A percentile compares a stretch with the other conserved stretches of the same genome.
Conservation (phyloP, 2,888 invertebrate species). For the Automeris io region DNA sequence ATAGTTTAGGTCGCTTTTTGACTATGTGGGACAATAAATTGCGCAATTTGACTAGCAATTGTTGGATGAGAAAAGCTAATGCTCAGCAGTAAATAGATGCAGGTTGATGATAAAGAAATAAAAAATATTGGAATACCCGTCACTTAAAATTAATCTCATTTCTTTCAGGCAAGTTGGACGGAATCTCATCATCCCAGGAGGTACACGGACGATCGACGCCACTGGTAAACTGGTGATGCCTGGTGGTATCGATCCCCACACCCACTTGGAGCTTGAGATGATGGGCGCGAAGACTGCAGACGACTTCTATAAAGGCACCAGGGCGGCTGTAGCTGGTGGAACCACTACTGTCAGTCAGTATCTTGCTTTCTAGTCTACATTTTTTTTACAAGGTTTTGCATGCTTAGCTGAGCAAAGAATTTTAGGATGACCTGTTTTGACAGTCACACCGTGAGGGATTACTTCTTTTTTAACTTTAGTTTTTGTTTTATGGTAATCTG, state of each 20-base stretch:
- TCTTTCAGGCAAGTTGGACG: conserved; percentile 87
- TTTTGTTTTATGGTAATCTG: no score
- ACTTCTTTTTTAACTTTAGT: no score
- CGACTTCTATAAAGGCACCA: conserved; percentile 98
- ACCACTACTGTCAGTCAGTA: conserved; percentile 96
- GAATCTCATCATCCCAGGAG: conserved; percentile 94
- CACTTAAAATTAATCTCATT: neutral
- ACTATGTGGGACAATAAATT: no score
- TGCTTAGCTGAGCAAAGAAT: no score
- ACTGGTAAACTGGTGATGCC: conserved; percentile 94
- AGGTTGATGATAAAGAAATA: neutral
- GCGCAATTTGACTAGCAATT: no score
- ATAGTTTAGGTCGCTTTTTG: no score
- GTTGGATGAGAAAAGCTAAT: no score
- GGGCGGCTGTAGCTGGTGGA: conserved; percentile 97
- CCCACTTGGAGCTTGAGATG: conserved; percentile 96
- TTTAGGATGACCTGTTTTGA: no score
- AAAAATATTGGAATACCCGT: neutral
- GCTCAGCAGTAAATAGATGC: no score
- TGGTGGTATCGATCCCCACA: conserved; percentile 98
- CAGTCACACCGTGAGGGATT: no score
- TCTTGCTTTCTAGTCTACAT: no score
- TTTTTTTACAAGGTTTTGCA: no score
- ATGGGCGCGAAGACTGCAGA: conserved; percentile 93
- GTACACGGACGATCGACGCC: conserved; percentile 95